Conservation (phyloP, 1,140 invertebrate species). For the Euschistus heros region DNA sequence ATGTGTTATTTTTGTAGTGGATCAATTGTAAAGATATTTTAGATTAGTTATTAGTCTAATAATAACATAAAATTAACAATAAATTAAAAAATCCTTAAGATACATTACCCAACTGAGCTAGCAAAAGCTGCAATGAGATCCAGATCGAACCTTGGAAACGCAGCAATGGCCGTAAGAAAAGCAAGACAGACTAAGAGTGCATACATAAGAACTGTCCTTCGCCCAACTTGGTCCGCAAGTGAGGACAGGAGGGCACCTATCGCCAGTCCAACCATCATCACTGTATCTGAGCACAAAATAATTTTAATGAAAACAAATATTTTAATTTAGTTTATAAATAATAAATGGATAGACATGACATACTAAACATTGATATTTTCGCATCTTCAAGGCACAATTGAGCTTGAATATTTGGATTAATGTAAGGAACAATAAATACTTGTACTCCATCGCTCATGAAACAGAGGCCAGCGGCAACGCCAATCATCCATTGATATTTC, state of each 20-base stretch:
- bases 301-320: neutral
- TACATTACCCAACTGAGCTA: constrained; percentile 46
- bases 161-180: constrained; percentile 48
- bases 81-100: no score
- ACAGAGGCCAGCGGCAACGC: constrained; percentile 13
- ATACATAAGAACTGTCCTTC: constrained; percentile 59
- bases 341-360: neutral
- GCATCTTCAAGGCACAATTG: constrained; percentile 18
- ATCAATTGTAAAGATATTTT: no score
- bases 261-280: constrained; percentile 56
- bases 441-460: constrained; percentile 23
- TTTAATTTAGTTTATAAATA: neutral
- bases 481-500: constrained; percentile 20
- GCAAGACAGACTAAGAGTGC: neutral
- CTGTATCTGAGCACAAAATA: constrained; percentile 42
- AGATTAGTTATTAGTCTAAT: no score
- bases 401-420: constrained; percentile 18
- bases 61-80: no score
- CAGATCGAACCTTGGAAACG: constrained; percentile 68
- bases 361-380: constrained; percentile 12
- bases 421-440: constrained; percentile 18
- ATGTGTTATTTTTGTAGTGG: neutral
- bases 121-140: constrained; percentile 61
- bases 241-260: constrained; percentile 65
- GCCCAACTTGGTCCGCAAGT: constrained; percentile 57